A percentile compares a stretch with the other conserved stretches of the same genome.
phyloP scores from a whole-genome alignment of 2,113 vertebrate species.

The Atrichornis clamosus region DNA sequence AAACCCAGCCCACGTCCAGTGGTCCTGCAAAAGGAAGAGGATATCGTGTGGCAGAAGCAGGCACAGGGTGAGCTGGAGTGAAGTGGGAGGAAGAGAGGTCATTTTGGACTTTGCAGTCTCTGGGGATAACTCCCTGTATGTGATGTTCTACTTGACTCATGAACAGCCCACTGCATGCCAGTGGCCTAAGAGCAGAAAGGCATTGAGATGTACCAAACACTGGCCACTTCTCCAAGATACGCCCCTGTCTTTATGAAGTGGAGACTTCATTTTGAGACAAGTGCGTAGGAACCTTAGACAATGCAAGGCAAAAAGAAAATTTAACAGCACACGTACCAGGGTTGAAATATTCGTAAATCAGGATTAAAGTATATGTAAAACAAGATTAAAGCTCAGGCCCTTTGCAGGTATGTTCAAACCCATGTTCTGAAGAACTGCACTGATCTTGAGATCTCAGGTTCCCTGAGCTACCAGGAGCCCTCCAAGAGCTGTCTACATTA shows the following conservation, averaged over 20 bases:
- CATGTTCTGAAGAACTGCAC: not conserved
- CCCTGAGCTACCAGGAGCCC: not conserved
- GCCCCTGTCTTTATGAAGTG: not conserved
- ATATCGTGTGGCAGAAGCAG: not conserved
- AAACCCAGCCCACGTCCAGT: not conserved
- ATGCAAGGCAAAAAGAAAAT: not conserved
- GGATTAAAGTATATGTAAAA: not conserved
- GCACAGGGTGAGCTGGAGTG: not conserved
- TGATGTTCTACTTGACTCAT: not conserved
- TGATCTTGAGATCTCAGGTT: not conserved
- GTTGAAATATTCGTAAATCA: not conserved
- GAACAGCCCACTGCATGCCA: not conserved
- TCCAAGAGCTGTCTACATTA: not conserved
- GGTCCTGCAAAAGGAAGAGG: not conserved
- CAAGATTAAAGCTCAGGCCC: not conserved
- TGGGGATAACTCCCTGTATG: not conserved
- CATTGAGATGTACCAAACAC: not conserved
- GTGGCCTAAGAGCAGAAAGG: not conserved
- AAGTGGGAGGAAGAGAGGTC: not conserved
- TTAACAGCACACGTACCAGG: not conserved
- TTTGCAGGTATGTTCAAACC: not conserved
- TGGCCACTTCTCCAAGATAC: not conserved
- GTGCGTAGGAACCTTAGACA: not conserved
- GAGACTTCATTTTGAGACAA: not conserved
- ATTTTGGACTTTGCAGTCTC: not conserved